A percentile compares a stretch with the other conserved stretches of the same genome.
These are phyloP conservation scores for Anguilla marmorata DNA, from an alignment of 2,797 vertebrate species.

Conservation along the genomic window DNA sequence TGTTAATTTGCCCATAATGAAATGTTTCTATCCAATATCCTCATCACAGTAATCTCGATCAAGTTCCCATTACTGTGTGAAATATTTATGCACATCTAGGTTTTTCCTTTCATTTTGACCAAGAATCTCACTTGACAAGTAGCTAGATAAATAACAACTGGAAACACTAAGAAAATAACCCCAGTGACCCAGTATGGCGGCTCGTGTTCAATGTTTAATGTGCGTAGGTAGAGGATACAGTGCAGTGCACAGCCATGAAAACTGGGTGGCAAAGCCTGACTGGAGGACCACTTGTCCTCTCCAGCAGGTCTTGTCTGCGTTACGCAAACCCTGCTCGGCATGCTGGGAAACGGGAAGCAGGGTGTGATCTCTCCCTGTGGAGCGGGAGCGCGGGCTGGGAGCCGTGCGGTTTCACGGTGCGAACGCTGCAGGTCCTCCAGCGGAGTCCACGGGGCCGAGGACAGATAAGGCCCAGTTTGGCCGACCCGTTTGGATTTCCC, in stretches of 20 bases:
- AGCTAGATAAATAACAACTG: neutral
- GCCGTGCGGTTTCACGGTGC: constrained; percentile 45
- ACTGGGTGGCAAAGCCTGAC: neutral
- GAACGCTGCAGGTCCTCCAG: constrained; percentile 39
- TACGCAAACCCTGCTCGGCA: neutral
- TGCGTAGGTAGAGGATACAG: neutral
- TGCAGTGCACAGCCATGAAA: neutral
- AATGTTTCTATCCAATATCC: neutral
- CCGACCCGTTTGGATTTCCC: constrained; percentile 37
- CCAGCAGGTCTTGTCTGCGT: neutral
- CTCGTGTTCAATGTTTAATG: neutral
- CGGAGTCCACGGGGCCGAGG: constrained; percentile 27
- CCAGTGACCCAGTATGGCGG: neutral
- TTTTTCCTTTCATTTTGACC: neutral
- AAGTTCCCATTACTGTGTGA: neutral
- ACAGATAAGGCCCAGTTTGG: constrained; percentile 38
- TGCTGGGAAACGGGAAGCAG: neutral
- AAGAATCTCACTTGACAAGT: neutral
- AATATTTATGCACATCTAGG: neutral
- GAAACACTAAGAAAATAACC: neutral
- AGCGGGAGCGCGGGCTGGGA: constrained; percentile 34
- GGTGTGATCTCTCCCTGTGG: constrained; percentile 11
- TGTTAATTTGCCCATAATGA: neutral
- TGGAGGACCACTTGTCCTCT: neutral
- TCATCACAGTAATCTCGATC: neutral